Evolutionary conservation across 2,113 vertebrate species (phyloP).

Genomic region (Candoia aspera): DNA sequence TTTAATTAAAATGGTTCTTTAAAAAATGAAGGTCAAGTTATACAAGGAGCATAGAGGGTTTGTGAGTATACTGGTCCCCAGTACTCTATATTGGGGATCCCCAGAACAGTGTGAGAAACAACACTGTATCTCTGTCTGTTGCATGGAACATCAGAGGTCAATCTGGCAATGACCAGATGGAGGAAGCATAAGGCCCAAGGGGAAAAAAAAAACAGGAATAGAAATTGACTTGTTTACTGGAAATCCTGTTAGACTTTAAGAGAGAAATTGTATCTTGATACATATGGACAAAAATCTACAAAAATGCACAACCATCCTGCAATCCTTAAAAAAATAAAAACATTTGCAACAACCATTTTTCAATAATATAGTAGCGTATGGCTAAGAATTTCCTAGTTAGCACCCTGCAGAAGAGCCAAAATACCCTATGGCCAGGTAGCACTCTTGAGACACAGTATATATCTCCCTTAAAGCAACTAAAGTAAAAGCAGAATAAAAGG

Average conservation of each 20-base stretch:
- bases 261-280: not conserved
- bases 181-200: not conserved
- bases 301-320: slow-evolving; percentile 1
- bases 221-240: not conserved
- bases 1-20: no score
- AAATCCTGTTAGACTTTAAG: not conserved
- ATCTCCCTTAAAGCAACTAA: not conserved
- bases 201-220: not conserved
- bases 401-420: not conserved
- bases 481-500: not conserved
- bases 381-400: not conserved
- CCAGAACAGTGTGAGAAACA: fast-evolving
- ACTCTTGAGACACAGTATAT: not conserved
- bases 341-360: not conserved
- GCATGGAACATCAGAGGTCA: not conserved
- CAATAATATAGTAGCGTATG: not conserved
- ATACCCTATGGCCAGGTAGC: not conserved
- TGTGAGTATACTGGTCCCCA: no score
- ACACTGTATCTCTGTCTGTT: not conserved
- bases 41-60: no score
- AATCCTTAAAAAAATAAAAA: slow-evolving; percentile 24
- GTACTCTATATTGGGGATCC: no score
- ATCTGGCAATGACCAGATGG: not conserved
- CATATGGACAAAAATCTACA: not conserved
- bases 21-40: no score